phyloP scores from a whole-genome alignment of 2,888 invertebrate species.

The Dicranocentrus wangi region DNA sequence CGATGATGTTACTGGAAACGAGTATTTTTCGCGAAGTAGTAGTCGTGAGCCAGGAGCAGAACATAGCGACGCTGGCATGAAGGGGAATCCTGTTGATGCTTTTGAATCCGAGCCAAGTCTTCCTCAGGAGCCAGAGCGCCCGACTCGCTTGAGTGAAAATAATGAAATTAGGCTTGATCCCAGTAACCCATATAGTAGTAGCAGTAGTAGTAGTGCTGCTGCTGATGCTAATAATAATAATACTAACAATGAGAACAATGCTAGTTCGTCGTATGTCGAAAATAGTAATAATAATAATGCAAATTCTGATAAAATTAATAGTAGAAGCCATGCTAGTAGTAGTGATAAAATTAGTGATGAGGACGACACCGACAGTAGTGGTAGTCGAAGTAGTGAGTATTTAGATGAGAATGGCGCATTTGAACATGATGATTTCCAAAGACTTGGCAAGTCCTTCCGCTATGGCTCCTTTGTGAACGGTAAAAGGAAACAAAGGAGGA shows the following conservation, averaged over 20 bases:
- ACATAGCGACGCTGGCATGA: conserved; percentile 4
- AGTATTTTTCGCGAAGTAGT: conserved; percentile 37
- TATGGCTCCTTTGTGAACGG: conserved; percentile 22
- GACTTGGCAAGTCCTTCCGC: neutral
- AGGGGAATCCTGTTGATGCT: conserved; percentile 11
- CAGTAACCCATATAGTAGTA: conserved; percentile 37
- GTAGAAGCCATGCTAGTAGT: conserved; percentile 17
- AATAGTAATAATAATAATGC: conserved; percentile 31
- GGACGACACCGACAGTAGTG: neutral
- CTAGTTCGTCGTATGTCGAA: conserved; percentile 16
- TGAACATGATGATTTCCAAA: conserved; percentile 28
- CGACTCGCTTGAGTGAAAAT: conserved; percentile 47
- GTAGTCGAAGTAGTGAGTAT: conserved; percentile 24
- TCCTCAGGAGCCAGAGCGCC: conserved; percentile 24
- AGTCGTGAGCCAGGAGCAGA: conserved; percentile 27
- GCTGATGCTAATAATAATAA: too few relatives aligned
- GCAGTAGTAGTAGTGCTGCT: too few relatives aligned
- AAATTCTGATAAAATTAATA: conserved; percentile 11
- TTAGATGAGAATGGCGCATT: conserved; percentile 40
- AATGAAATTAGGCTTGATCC: conserved; percentile 28
- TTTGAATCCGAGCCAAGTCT: conserved; percentile 42
- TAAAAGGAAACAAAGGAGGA: conserved; percentile 1
- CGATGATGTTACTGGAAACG: conserved; percentile 52
- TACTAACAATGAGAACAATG: conserved; percentile 17
- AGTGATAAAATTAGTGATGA: conserved; percentile 24